These are phyloP conservation scores for Otus scops DNA, from an alignment of 2,797 vertebrate species.

Conservation along the genomic window DNA sequence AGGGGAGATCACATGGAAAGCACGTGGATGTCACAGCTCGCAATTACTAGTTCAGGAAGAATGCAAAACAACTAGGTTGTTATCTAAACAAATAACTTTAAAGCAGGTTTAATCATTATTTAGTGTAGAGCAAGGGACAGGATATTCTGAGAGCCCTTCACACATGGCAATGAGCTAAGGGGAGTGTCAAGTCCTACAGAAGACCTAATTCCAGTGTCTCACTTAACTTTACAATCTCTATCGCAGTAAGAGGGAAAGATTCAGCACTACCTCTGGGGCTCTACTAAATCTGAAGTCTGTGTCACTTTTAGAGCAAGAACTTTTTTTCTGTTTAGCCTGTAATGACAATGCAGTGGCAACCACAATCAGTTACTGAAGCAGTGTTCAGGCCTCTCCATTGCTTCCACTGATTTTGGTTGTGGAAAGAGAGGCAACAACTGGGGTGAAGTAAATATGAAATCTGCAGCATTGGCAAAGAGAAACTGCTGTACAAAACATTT, in stretches of 20 bases:
- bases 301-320: neutral
- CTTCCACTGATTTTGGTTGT: neutral
- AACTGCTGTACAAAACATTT: neutral
- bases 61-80: neutral
- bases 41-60: neutral
- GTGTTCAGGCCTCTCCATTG: neutral
- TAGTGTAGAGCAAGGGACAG: neutral
- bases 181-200: neutral
- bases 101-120: neutral
- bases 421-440: neutral
- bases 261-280: neutral
- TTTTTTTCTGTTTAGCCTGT: neutral
- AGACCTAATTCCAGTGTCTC: neutral
- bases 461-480: neutral
- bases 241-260: neutral
- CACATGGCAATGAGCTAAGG: neutral
- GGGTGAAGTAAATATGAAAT: neutral
- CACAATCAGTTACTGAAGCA: neutral
- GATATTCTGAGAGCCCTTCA: neutral
- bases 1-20: neutral
- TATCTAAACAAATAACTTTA: neutral
- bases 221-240: neutral
- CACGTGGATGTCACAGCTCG: neutral
- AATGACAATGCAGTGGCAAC: neutral
- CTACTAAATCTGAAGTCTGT: neutral